A percentile compares a stretch with the other conserved stretches of the same genome.
Conservation (phyloP, 1,140 invertebrate genomes). For the Trichoplusia ni region DNA sequence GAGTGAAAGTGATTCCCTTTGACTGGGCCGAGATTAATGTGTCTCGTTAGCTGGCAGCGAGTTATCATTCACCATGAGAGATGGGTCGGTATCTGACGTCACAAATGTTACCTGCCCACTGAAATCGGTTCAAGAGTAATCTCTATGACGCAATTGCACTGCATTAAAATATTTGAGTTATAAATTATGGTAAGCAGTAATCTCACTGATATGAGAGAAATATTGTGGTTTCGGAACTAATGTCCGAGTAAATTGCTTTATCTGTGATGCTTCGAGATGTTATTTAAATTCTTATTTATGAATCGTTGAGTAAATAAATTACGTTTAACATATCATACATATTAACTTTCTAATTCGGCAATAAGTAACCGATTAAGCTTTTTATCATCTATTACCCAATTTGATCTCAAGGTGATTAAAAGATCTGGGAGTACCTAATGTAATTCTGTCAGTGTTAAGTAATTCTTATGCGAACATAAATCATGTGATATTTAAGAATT, state of each 20-base stretch:
- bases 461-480: no score
- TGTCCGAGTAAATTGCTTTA: slow-evolving; percentile 28
- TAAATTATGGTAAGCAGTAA: slow-evolving; percentile 19
- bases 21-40: slow-evolving; percentile 29
- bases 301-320: slow-evolving; percentile 26
- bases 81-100: slow-evolving; percentile 17
- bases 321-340: slow-evolving; percentile 8
- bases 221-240: slow-evolving; percentile 29
- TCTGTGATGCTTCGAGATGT: slow-evolving; percentile 20
- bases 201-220: slow-evolving; percentile 27
- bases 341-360: slow-evolving; percentile 16
- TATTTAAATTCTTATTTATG: slow-evolving; percentile 33
- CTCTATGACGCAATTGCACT: slow-evolving; percentile 23
- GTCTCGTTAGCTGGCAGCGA: slow-evolving; percentile 18
- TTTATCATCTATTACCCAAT: slow-evolving; percentile 1
- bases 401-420: slow-evolving; percentile 3
- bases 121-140: slow-evolving; percentile 8
- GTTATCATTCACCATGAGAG: slow-evolving; percentile 9
- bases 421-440: no score
- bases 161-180: slow-evolving; percentile 21
- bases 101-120: neutral
- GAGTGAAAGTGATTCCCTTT: slow-evolving; percentile 35
- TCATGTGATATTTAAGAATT: no score
- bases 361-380: slow-evolving; percentile 6
- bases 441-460: no score